phyloP scores from a whole-genome alignment of 2,888 invertebrate genomes.

The Drosophila putrida region DNA sequence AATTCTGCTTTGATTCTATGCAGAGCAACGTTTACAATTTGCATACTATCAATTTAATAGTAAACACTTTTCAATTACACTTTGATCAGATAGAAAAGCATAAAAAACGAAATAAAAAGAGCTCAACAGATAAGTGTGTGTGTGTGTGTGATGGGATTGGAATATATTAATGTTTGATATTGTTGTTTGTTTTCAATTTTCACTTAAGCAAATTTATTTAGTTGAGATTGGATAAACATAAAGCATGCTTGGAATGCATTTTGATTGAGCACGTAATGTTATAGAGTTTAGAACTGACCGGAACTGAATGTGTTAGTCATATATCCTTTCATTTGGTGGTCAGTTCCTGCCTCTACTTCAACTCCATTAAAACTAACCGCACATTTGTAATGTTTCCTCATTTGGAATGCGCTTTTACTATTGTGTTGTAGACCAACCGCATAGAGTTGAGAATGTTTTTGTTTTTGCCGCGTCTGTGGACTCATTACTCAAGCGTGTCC shows the following conservation, averaged over 20 bases:
- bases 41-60: slow-evolving; percentile 47
- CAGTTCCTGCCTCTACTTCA: slow-evolving; percentile 1
- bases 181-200: slow-evolving; percentile 73
- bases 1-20: slow-evolving; percentile 46
- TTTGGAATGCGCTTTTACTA: slow-evolving; percentile 48
- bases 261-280: neutral
- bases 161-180: slow-evolving; percentile 53
- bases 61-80: slow-evolving; percentile 65
- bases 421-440: slow-evolving; percentile 41
- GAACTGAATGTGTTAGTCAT: neutral
- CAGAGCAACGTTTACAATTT: slow-evolving; percentile 50
- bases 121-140: slow-evolving; percentile 10
- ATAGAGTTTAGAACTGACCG: neutral
- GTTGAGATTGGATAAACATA: slow-evolving; percentile 22
- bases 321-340: slow-evolving; percentile 9
- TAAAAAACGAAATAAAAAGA: slow-evolving; percentile 6
- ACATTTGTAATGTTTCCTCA: slow-evolving; percentile 65
- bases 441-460: slow-evolving; percentile 36
- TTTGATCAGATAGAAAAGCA: slow-evolving; percentile 25
- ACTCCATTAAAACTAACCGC: slow-evolving; percentile 55
- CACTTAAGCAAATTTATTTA: slow-evolving; percentile 54
- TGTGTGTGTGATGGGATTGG: slow-evolving; percentile 8
- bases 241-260: slow-evolving; percentile 1
- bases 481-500: slow-evolving; percentile 66
- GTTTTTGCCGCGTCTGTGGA: slow-evolving; percentile 52